A percentile compares a stretch with the other conserved stretches of the same genome.
Evolutionary conservation across 2,113 vertebrate species (phyloP).

Genomic region (Sprattus sprattus): DNA sequence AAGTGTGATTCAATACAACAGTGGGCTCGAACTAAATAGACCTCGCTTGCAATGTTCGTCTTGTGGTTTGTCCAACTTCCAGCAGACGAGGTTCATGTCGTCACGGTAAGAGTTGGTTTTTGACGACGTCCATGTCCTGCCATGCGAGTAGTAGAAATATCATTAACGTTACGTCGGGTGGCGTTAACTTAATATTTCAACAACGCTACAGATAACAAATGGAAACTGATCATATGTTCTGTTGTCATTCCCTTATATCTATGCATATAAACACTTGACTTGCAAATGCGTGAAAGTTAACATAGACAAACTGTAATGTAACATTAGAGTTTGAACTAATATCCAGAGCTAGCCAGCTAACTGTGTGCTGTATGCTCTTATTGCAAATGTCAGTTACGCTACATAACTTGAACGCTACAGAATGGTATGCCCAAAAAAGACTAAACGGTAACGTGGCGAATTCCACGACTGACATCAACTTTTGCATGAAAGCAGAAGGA

Average conservation of each 20-base stretch:
- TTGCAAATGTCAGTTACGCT: background rate
- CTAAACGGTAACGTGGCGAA: background rate
- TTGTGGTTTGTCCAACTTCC: slow-evolving; percentile 55
- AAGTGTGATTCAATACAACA: slow-evolving; percentile 51
- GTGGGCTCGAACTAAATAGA: slow-evolving; percentile 50
- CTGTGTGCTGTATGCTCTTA: background rate
- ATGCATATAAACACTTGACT: background rate
- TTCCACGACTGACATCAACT: background rate
- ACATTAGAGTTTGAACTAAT: background rate
- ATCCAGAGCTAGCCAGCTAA: background rate
- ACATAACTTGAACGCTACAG: background rate
- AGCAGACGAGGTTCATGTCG: slow-evolving; percentile 69
- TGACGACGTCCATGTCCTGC: background rate
- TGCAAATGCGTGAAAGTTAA: background rate
- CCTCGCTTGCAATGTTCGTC: slow-evolving; percentile 55
- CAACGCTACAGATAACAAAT: background rate
- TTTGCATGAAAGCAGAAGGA: background rate
- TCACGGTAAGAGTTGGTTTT: slow-evolving; percentile 67
- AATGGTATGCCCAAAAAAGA: background rate
- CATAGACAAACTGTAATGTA: background rate
- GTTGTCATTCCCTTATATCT: background rate
- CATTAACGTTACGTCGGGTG: background rate
- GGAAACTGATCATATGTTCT: too few relatives aligned
- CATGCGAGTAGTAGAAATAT: background rate
- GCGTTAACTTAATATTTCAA: background rate